These are phyloP conservation scores for Dendrocincla tyrannina DNA, from an alignment of 2,797 vertebrate genomes.

Conservation along the genomic window DNA sequence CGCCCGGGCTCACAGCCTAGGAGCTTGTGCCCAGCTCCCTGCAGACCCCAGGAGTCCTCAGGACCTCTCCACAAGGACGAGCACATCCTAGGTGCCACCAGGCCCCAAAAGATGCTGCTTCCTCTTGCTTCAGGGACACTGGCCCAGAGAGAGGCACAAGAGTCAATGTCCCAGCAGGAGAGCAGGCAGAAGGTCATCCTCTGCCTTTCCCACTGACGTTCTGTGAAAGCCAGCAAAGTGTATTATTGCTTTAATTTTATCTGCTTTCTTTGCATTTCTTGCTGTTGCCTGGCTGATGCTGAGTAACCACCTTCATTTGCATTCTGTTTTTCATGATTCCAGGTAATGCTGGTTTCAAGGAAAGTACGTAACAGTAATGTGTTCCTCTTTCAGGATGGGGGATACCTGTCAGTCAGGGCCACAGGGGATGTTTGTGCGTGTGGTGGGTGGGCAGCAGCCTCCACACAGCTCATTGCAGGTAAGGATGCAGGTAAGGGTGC, in stretches of 20 bases:
- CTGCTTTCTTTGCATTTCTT: background rate
- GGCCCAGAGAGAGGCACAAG: background rate
- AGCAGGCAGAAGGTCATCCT: background rate
- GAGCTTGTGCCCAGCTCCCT: background rate
- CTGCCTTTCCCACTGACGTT: background rate
- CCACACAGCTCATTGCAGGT: background rate
- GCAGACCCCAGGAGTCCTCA: background rate
- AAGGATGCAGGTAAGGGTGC: too few species aligned
- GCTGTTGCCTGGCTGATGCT: background rate
- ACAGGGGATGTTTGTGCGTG: background rate
- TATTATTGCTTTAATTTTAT: background rate
- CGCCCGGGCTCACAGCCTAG: background rate
- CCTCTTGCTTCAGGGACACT: background rate
- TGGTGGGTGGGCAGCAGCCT: rapidly evolving
- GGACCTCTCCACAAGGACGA: background rate
- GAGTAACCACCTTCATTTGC: background rate
- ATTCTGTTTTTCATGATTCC: background rate
- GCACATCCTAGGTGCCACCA: background rate
- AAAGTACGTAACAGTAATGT: background rate
- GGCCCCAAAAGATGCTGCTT: background rate
- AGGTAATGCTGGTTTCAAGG: background rate
- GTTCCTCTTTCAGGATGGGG: background rate
- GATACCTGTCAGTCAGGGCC: background rate
- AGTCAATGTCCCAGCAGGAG: background rate
- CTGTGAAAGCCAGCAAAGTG: background rate